These are phyloP conservation scores for Tetraneura akinire DNA, from an alignment of 1,140 invertebrate species.

Conservation along the genomic window DNA sequence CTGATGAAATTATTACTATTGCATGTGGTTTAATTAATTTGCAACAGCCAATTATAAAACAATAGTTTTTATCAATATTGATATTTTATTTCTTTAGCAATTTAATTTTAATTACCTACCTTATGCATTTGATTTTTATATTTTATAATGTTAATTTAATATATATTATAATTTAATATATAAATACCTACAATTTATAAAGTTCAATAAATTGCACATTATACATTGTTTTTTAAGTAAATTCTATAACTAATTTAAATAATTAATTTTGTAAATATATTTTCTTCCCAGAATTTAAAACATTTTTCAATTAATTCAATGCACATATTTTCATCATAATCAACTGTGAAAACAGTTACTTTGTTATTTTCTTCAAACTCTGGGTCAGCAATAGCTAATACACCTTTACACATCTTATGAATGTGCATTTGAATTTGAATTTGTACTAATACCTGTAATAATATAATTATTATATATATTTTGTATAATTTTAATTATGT, in stretches of 20 bases:
- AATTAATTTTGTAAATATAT: neutral
- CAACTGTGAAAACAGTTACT: neutral
- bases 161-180: neutral
- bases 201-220: too few relatives aligned
- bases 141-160: neutral
- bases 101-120: neutral
- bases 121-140: neutral
- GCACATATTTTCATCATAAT: neutral
- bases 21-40: neutral
- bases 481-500: neutral
- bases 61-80: neutral
- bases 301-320: conserved; percentile 1
- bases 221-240: neutral
- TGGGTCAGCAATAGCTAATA: neutral
- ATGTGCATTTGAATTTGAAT: conserved; percentile 1
- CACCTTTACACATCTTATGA: neutral
- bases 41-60: neutral
- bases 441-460: neutral
- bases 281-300: neutral
- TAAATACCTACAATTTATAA: neutral
- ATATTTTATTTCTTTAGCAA: neutral
- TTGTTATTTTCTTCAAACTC: conserved; percentile 1
- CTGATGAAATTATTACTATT: neutral
- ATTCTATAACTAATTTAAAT: neutral
- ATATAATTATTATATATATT: neutral